phyloP scores from a whole-genome alignment of 1,140 invertebrate genomes.

The Belonocnema kinseyi region DNA sequence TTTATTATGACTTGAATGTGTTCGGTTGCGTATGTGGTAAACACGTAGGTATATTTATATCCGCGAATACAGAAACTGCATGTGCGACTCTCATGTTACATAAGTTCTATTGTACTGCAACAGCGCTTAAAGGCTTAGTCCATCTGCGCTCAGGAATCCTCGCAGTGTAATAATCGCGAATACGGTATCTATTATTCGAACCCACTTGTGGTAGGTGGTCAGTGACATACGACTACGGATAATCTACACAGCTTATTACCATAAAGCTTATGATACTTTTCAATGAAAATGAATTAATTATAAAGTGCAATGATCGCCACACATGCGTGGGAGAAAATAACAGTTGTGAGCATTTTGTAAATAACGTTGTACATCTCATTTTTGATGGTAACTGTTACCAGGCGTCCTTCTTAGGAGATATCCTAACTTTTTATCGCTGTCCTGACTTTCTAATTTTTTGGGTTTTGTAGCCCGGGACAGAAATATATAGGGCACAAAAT shows the following conservation, averaged over 20 bases:
- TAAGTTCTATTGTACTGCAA: background rate
- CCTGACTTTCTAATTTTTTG: too few relatives aligned
- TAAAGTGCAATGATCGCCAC: slow-evolving; percentile 52
- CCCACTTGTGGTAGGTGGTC: slow-evolving; percentile 64
- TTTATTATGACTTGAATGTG: slow-evolving; percentile 46
- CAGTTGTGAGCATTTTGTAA: slow-evolving; percentile 44
- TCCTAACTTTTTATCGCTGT: too few relatives aligned
- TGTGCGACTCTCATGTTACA: background rate
- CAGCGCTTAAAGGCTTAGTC: background rate
- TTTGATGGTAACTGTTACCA: too few relatives aligned
- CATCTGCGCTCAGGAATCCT: slow-evolving; percentile 35
- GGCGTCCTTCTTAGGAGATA: too few relatives aligned
- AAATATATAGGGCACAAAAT: too few relatives aligned
- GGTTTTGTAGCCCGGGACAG: too few relatives aligned
- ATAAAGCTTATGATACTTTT: slow-evolving; percentile 66
- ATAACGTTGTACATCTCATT: too few relatives aligned
- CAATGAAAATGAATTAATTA: slow-evolving; percentile 64
- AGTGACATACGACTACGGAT: slow-evolving; percentile 66
- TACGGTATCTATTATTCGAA: slow-evolving; percentile 49
- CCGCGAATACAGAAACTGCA: background rate
- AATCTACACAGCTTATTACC: slow-evolving; percentile 65
- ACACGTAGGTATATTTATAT: background rate
- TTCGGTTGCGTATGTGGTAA: background rate
- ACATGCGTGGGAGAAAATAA: slow-evolving; percentile 57
- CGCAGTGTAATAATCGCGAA: slow-evolving; percentile 47